Conservation (phyloP, 2,888 invertebrate genomes). For the Auanema freiburgensis region DNA sequence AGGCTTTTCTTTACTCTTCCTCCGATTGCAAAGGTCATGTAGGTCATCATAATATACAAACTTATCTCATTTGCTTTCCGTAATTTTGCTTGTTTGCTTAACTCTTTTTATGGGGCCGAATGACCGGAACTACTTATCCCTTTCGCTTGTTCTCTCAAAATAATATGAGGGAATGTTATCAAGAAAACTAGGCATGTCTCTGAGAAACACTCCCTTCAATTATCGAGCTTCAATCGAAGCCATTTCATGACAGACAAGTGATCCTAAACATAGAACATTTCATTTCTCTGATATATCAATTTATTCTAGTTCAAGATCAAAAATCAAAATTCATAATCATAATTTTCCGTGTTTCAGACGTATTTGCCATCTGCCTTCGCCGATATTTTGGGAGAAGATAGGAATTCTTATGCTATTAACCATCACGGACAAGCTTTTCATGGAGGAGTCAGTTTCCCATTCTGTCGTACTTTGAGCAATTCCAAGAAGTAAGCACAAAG, state of each 20-base stretch:
- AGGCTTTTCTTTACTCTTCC: too few relatives aligned
- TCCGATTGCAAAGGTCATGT: too few relatives aligned
- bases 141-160: too few relatives aligned
- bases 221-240: background rate
- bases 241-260: background rate
- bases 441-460: conserved; percentile 14
- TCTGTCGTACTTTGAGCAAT: background rate
- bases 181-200: background rate
- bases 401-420: conserved; percentile 26
- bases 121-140: too few relatives aligned
- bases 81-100: too few relatives aligned
- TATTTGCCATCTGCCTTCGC: conserved; percentile 9
- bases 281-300: background rate
- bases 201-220: background rate
- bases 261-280: too few relatives aligned
- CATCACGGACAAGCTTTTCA: conserved; percentile 23
- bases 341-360: conserved; percentile 6
- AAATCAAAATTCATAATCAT: background rate
- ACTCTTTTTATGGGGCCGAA: too few relatives aligned
- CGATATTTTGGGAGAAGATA: conserved; percentile 23
- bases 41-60: too few relatives aligned
- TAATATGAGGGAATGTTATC: too few relatives aligned
- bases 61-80: too few relatives aligned
- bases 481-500: conserved; percentile 1
- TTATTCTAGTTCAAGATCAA: background rate